Conservation (phyloP, 2,797 vertebrate species). For the Netta rufina region DNA sequence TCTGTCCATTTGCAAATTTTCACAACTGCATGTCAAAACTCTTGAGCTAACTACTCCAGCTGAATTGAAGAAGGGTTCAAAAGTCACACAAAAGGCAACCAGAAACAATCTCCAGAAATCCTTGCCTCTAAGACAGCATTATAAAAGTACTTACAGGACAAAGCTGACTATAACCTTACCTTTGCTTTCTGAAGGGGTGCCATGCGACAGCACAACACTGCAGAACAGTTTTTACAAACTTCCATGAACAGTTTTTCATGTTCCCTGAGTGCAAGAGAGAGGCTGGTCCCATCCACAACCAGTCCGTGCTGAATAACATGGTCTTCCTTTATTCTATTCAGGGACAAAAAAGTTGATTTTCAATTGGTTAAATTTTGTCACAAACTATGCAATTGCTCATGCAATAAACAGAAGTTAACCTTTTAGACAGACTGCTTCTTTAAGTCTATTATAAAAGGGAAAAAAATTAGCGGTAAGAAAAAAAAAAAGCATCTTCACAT, state of each 20-base stretch:
- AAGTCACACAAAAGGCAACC: neutral
- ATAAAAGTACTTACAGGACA: neutral
- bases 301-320: constrained; percentile 96
- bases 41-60: too few relatives aligned
- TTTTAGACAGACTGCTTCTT: neutral
- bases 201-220: constrained; percentile 97
- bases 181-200: constrained; percentile 98
- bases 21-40: too few relatives aligned
- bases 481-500: neutral
- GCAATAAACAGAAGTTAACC: neutral
- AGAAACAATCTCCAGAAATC: neutral
- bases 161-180: constrained; percentile 65
- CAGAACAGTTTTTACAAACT: constrained; percentile 94
- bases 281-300: constrained; percentile 95
- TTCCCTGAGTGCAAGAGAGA: constrained; percentile 93
- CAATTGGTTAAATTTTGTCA: neutral
- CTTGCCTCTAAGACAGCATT: neutral
- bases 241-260: constrained; percentile 99
- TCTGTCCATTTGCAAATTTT: too few relatives aligned
- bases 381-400: neutral
- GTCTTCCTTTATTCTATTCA: constrained; percentile 91
- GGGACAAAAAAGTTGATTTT: neutral
- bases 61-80: too few relatives aligned
- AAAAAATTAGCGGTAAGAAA: too few relatives aligned
- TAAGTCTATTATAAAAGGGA: neutral